Evolutionary conservation across 2,113 vertebrate genomes (phyloP).

Genomic region (Deroptyus accipitrinus): DNA sequence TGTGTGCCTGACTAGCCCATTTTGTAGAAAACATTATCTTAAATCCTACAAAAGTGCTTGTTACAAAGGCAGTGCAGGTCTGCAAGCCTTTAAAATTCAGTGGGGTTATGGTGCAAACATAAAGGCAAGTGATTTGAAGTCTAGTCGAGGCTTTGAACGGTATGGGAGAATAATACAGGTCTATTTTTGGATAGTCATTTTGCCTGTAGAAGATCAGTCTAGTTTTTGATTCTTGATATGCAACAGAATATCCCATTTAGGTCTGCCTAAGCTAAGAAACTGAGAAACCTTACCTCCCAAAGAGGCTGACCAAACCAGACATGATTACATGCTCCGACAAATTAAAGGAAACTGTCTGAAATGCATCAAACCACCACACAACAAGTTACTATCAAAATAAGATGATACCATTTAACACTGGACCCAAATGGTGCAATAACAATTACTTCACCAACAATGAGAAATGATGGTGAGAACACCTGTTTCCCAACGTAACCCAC

Average conservation of each 20-base stretch:
- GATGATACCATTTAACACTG: neutral
- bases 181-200: neutral
- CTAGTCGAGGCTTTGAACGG: neutral
- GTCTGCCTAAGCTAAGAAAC: neutral
- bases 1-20: neutral
- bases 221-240: neutral
- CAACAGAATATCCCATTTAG: neutral
- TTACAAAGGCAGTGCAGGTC: neutral
- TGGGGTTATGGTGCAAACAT: neutral
- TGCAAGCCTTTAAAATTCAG: neutral
- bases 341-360: neutral
- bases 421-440: neutral
- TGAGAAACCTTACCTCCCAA: neutral
- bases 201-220: neutral
- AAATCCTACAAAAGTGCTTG: neutral
- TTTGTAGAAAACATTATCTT: neutral
- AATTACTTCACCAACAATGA: neutral
- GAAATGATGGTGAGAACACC: neutral
- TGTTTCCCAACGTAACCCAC: neutral
- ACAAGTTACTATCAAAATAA: neutral
- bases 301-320: neutral
- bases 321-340: neutral
- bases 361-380: neutral
- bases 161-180: neutral
- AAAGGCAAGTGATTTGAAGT: neutral